Evolutionary conservation across 2,888 invertebrate species (phyloP).

Genomic region (Ceramica pisi): DNA sequence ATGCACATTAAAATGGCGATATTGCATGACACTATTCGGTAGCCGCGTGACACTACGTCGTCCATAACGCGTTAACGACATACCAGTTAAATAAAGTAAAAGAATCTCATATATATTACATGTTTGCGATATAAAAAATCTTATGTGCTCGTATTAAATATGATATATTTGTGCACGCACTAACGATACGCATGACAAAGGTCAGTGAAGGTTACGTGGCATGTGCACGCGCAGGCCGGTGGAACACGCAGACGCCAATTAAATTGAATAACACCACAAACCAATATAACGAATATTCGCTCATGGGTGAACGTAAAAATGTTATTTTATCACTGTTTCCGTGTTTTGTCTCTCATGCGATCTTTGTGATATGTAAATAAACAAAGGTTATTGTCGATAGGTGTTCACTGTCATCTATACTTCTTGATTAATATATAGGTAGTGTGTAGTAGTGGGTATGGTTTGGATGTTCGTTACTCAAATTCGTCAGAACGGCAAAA

Average conservation of each 20-base stretch:
- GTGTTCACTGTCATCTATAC: background rate
- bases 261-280: conserved; percentile 33
- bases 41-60: conserved; percentile 75
- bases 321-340: conserved; percentile 21
- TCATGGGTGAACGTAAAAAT: conserved; percentile 6
- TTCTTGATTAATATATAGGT: too few relatives aligned
- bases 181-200: conserved; percentile 53
- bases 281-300: conserved; percentile 36
- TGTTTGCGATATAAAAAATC: conserved; percentile 44
- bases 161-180: conserved; percentile 52
- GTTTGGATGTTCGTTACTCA: too few relatives aligned
- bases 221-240: conserved; percentile 25
- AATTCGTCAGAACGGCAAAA: too few relatives aligned
- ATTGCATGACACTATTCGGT: conserved; percentile 76
- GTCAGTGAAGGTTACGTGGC: conserved; percentile 44
- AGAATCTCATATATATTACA: conserved; percentile 42
- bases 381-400: background rate
- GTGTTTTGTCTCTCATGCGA: conserved; percentile 1
- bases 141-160: conserved; percentile 32
- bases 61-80: conserved; percentile 73
- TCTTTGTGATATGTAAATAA: conserved; percentile 15
- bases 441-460: too few relatives aligned
- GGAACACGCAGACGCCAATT: conserved; percentile 37
- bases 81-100: conserved; percentile 63
- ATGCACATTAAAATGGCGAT: conserved; percentile 74